Evolutionary conservation across 1,140 invertebrate genomes (phyloP).

Genomic region (Nilaparvata lugens): DNA sequence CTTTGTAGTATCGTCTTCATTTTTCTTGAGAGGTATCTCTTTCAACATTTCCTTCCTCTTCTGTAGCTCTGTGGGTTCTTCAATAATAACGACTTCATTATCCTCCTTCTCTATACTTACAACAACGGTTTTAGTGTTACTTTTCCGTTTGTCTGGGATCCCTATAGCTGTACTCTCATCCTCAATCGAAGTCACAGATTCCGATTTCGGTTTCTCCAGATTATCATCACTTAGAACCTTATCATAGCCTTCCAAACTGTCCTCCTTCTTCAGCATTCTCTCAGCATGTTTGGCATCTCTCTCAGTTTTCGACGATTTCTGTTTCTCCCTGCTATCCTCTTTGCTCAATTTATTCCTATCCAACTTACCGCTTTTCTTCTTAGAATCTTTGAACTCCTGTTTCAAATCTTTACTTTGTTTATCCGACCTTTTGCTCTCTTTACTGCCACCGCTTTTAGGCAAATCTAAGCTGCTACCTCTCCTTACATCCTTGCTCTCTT

Average conservation of each 20-base stretch:
- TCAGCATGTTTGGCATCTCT: neutral
- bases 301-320: neutral
- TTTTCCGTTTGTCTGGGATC: neutral
- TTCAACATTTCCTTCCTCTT: neutral
- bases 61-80: too few species aligned
- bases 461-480: conserved; percentile 19
- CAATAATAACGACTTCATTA: too few species aligned
- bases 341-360: conserved; percentile 20
- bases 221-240: neutral
- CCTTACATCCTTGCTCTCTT: conserved; percentile 17
- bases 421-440: conserved; percentile 15
- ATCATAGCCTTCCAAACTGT: neutral
- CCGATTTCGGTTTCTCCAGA: neutral
- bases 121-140: conserved; percentile 3
- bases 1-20: conserved; percentile 26
- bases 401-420: conserved; percentile 12
- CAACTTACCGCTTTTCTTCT: conserved; percentile 5
- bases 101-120: neutral
- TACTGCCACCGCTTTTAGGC: conserved; percentile 10
- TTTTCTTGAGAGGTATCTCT: neutral
- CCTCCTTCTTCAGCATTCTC: neutral
- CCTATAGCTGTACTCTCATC: neutral
- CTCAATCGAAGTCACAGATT: neutral
- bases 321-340: conserved; percentile 16
- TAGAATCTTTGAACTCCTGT: conserved; percentile 1